phyloP scores from a whole-genome alignment of 2,113 vertebrate species.

The Sebastes schlegelii region DNA sequence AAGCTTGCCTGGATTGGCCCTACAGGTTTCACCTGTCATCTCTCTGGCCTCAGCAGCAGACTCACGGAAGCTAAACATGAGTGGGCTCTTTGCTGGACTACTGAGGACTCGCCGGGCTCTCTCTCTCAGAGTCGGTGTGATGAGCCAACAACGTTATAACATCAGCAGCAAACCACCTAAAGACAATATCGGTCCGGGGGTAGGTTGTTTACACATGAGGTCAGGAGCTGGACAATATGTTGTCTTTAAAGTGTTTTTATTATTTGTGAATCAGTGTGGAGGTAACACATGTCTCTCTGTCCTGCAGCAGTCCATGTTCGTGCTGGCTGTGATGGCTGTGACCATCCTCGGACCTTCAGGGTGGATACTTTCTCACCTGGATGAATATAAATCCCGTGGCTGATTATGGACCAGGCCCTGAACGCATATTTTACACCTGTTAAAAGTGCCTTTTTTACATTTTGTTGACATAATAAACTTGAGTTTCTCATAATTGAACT shows the following conservation, averaged over 20 bases:
- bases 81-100: constrained; percentile 1
- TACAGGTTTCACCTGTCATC: accelerated
- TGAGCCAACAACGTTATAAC: constrained; percentile 23
- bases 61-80: neutral
- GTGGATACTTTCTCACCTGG: constrained; percentile 66
- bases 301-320: constrained; percentile 60
- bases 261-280: neutral
- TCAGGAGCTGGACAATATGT: neutral
- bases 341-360: constrained; percentile 62
- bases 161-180: constrained; percentile 44
- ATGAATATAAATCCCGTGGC: constrained; percentile 40
- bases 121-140: neutral
- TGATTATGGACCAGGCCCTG: constrained; percentile 33
- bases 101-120: neutral
- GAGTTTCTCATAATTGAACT: neutral
- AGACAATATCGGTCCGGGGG: constrained; percentile 5
- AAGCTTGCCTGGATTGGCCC: no score
- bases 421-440: neutral
- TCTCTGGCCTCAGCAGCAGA: neutral
- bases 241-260: neutral
- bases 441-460: neutral
- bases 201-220: constrained; percentile 31
- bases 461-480: constrained; percentile 25
- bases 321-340: constrained; percentile 38
- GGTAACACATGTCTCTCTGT: neutral